Evolutionary conservation across 2,888 invertebrate genomes (phyloP), one percentile per base, ranked within the genome.

Genomic region (Euzophera pinguis): DNA sequence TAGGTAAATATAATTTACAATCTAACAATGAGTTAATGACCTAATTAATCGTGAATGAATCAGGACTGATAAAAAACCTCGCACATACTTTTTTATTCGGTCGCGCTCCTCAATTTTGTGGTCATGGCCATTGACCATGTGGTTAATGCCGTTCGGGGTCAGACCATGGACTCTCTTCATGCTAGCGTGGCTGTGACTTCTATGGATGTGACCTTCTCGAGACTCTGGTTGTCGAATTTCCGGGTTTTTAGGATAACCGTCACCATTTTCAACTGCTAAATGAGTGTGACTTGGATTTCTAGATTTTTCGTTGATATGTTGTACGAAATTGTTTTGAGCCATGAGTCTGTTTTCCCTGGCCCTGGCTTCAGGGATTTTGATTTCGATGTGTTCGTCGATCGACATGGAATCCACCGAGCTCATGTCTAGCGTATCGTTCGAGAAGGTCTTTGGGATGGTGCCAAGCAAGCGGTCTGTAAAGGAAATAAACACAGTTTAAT

Each of bases 371-470:
- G 72, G 94, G 84, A 82, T 91, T 60, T 91, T 91, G 65, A 92
- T 92, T 65, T 92, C 92, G 34, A 92, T 92, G 66, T 93, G 92
- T 55, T 92, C 91, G 62, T 91, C 91, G 53, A 89, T 70, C 0
- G 93, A 93, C 69, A 92, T 91, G 51, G 93, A 93, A 62, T 93
- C 93, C 48, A 93, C 90, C 42, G 93, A 93, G 63, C 92, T 93
- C 54, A 90, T 69, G 63, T 91, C 91, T 50, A 93, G 75, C 3
- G 93, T 93, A 63, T 93, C 93, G 63, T 93, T 93, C 61, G 92
- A 92, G 73, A 91, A 86, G 9, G 87, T 81, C 63, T 90, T 90
- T 57, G 90, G 91, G 65, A 90, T 90, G 53, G 87, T 86, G 58
- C 90, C 90, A 53, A 90, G 69, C 79, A 90, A 81, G 57, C 89